phyloP scores from a whole-genome alignment of 2,113 vertebrate genomes.

The Muntiacus muntjak region DNA sequence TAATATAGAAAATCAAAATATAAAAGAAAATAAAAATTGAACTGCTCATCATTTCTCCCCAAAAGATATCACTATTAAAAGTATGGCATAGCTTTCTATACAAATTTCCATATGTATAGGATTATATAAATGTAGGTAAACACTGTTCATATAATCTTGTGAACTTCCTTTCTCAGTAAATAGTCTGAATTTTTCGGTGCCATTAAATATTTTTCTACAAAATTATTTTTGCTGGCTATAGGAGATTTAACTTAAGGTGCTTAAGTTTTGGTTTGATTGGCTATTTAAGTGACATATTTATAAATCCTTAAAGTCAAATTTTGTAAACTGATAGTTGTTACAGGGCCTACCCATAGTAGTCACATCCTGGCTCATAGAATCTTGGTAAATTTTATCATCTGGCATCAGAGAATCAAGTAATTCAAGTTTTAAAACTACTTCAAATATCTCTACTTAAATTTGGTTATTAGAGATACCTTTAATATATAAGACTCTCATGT shows the following conservation, averaged over 20 bases:
- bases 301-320: not conserved
- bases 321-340: not conserved
- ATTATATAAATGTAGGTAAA: not conserved
- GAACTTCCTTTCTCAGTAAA: not conserved
- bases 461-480: not conserved
- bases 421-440: not conserved
- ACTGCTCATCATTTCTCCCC: not conserved
- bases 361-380: not conserved
- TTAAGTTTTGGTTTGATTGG: not conserved
- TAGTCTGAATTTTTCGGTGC: not conserved
- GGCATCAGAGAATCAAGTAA: not conserved
- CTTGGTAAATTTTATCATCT: not conserved
- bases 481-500: not conserved
- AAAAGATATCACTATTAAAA: not conserved
- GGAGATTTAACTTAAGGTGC: not conserved
- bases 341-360: not conserved
- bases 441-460: not conserved
- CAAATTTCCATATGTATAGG: not conserved
- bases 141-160: not conserved
- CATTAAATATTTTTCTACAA: not conserved
- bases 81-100: not conserved
- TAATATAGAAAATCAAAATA: not conserved
- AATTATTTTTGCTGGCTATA: not conserved
- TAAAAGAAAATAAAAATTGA: not conserved
- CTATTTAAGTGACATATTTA: not conserved